Base-by-base conservation (phyloP, 2,797 vertebrate genomes). In the Semotilus atromaculatus region DNA sequence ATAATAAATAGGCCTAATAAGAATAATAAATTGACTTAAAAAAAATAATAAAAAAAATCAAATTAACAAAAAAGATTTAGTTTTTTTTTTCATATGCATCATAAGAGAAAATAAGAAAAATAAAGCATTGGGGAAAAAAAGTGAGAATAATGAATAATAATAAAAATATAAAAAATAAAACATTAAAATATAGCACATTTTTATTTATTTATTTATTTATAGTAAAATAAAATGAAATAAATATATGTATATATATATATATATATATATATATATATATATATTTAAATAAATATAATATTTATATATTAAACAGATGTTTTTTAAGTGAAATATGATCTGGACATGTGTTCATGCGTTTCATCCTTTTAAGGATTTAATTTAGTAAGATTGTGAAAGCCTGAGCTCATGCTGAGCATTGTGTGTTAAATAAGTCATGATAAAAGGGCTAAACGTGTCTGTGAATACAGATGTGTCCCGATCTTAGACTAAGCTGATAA, bases 401-500 rank as follows among this genome's bases (percentile, higher is more conserved):
- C 5, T 7, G 48, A 71, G 10, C 48, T 10, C 36, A 23, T 16
- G 53, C 53, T 16, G 45, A 40, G 80, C 38, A 43, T n/a, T 45
- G 70, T 40, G 80, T 29, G 62, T 79, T 82, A 58, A 53, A 85
- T 66, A 36, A 26, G 55, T 60, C 10, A 13, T 58, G 58, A 60
- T 60, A 60, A 58, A 58, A 58, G 4, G 23, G 55, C 23, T 58
- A 11, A 58, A n/a, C 10, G 55, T 58, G 23, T 26, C 4, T 62
- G 58, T 60, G 66, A 67, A 77, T 58, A n/a, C 16, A 82, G 90
- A 89, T 90, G 93, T 89, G 93, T 89, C 87, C 86, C 80, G 74
- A 91, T 89, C 81, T 53, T 34, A 81, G 82, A 85, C 76, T 88
- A 87, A 91, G 84, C 82, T 68, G 86, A 90, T 92, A 62, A 89